Conservation (phyloP, 2,888 invertebrate genomes). For the Plusia festucae region DNA sequence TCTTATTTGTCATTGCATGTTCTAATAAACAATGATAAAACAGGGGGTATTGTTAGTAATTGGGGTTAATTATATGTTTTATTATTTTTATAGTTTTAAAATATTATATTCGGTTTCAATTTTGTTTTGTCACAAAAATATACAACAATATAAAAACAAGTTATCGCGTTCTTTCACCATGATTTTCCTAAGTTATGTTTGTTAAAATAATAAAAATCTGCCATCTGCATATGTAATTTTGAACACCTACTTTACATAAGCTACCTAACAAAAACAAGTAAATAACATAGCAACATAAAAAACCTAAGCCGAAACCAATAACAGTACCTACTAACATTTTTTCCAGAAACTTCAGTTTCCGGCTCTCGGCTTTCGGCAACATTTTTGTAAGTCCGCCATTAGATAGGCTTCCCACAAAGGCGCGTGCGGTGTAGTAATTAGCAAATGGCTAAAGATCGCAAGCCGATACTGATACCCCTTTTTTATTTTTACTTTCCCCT, state of each 20-base stretch:
- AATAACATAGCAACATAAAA: neutral
- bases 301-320: neutral
- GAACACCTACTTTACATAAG: constrained; percentile 3
- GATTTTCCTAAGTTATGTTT: too few species aligned
- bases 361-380: constrained; percentile 21
- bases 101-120: too few species aligned
- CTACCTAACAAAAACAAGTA: neutral
- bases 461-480: constrained; percentile 59
- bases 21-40: too few species aligned
- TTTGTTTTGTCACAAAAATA: too few species aligned
- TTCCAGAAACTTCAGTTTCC: constrained; percentile 24
- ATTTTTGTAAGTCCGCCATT: constrained; percentile 54
- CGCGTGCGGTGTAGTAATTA: constrained; percentile 77
- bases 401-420: constrained; percentile 69
- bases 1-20: neutral
- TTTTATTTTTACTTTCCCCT: constrained; percentile 54
- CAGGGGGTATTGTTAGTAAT: too few species aligned
- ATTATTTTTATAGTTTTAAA: too few species aligned
- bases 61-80: too few species aligned
- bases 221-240: neutral
- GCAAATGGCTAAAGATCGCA: constrained; percentile 82
- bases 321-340: constrained; percentile 7
- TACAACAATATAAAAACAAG: too few species aligned
- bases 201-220: neutral
- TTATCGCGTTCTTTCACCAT: too few species aligned